Percentiles rank a stretch among this genome's conserved stretches.
These are phyloP conservation scores for Atherix ibis DNA, from an alignment of 2,888 invertebrate genomes.

Conservation along the genomic window DNA sequence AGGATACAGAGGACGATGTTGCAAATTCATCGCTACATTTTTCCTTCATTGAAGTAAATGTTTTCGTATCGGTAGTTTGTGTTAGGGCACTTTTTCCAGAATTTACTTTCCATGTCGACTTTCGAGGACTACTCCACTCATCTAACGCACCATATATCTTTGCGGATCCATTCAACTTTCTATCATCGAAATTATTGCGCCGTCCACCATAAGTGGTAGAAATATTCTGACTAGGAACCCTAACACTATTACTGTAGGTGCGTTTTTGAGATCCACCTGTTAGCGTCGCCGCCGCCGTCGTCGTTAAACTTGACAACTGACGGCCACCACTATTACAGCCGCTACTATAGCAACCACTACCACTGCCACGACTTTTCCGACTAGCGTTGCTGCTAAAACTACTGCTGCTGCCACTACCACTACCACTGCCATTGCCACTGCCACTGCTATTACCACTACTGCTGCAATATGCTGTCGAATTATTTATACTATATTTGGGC, in stretches of 20 bases:
- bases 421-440: background rate
- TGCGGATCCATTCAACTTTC: constrained; percentile 10
- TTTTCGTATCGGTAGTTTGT: background rate
- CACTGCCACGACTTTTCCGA: background rate
- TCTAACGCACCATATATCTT: too few relatives aligned
- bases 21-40: constrained; percentile 4
- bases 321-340: constrained; percentile 3
- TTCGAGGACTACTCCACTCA: constrained; percentile 13
- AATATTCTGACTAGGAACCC: constrained; percentile 28
- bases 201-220: constrained; percentile 15
- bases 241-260: constrained; percentile 22
- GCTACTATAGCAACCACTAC: too few relatives aligned
- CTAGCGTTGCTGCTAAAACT: background rate
- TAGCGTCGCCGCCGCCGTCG: too few relatives aligned
- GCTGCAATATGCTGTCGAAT: constrained; percentile 10
- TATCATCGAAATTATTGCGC: constrained; percentile 4
- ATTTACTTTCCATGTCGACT: too few relatives aligned
- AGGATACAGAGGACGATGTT: constrained; percentile 4
- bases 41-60: constrained; percentile 3
- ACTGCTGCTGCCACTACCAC: background rate
- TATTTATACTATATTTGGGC: constrained; percentile 19
- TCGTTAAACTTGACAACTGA: too few relatives aligned
- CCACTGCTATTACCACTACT: background rate
- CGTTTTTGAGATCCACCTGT: constrained; percentile 26
- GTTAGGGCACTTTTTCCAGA: background rate